A percentile compares a stretch with the other conserved stretches of the same genome.
These are phyloP conservation scores for Hybognathus amarus DNA, from an alignment of 2,797 vertebrate genomes.

Conservation along the genomic window DNA sequence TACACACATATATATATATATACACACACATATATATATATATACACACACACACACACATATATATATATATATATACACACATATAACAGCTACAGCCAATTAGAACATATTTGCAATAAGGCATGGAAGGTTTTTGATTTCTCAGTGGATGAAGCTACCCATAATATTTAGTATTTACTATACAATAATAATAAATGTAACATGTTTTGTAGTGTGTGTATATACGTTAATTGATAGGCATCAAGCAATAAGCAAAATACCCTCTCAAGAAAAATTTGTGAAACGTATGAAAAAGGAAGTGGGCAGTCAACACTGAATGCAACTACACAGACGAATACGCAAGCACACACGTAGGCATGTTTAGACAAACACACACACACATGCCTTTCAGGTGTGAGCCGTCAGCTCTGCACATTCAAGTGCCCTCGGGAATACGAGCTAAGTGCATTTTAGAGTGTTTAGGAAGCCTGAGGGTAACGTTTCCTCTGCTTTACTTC, in stretches of 20 bases:
- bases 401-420: conserved; percentile 55
- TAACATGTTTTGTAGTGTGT: neutral
- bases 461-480: conserved; percentile 74
- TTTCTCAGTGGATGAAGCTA: neutral
- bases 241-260: conserved; percentile 3
- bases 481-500: conserved; percentile 70
- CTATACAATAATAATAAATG: neutral
- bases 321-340: neutral
- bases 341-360: neutral
- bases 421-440: conserved; percentile 66
- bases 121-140: neutral
- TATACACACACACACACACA: too few species aligned
- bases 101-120: neutral
- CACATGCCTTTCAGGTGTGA: conserved; percentile 40
- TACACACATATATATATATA: too few species aligned
- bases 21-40: too few species aligned
- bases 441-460: conserved; percentile 74
- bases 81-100: neutral
- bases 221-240: neutral
- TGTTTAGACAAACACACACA: conserved; percentile 31
- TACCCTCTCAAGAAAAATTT: neutral
- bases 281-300: conserved; percentile 27
- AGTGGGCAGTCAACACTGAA: conserved; percentile 20
- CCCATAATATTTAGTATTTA: neutral
- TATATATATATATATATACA: too few species aligned